Conservation (phyloP, 1,140 invertebrate species). For the Teleopsis dalmanni region DNA sequence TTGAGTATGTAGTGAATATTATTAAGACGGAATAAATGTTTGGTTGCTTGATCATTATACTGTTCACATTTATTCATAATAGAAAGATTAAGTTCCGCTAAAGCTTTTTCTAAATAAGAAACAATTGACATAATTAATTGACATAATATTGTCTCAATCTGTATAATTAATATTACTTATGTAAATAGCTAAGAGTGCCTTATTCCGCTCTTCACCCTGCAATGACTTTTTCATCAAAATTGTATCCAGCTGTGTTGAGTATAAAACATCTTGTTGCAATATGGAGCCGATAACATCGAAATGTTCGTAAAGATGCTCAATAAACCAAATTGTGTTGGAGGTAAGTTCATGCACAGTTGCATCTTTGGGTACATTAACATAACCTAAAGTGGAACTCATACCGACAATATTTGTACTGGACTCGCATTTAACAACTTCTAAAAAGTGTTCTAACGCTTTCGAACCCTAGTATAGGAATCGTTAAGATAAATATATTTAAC, state of each 20-base stretch:
- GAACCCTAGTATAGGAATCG: slow-evolving; percentile 54
- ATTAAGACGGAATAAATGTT: slow-evolving; percentile 81
- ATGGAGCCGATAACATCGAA: slow-evolving; percentile 64
- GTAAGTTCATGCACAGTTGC: slow-evolving; percentile 94
- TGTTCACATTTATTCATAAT: slow-evolving; percentile 78
- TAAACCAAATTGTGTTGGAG: slow-evolving; percentile 82
- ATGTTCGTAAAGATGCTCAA: slow-evolving; percentile 76
- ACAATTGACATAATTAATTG: not conserved
- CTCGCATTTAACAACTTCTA: slow-evolving; percentile 81
- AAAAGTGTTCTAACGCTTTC: slow-evolving; percentile 86
- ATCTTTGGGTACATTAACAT: slow-evolving; percentile 65
- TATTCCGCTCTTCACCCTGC: slow-evolving; percentile 49
- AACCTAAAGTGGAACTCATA: slow-evolving; percentile 26
- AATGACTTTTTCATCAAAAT: slow-evolving; percentile 47
- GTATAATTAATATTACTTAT: slow-evolving; percentile 65
- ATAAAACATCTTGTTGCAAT: slow-evolving; percentile 54
- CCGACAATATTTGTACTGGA: slow-evolving; percentile 62
- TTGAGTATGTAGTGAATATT: slow-evolving; percentile 91
- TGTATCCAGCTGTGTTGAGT: slow-evolving; percentile 45
- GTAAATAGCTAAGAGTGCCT: slow-evolving; percentile 64
- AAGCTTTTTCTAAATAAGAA: slow-evolving; percentile 65
- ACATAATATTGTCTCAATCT: not conserved
- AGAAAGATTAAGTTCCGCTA: slow-evolving; percentile 76
- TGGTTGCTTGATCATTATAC: slow-evolving; percentile 72
- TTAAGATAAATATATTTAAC: no score